Evolutionary conservation across 2,113 vertebrate genomes (phyloP).

Genomic region (Eleginops maclovinus): DNA sequence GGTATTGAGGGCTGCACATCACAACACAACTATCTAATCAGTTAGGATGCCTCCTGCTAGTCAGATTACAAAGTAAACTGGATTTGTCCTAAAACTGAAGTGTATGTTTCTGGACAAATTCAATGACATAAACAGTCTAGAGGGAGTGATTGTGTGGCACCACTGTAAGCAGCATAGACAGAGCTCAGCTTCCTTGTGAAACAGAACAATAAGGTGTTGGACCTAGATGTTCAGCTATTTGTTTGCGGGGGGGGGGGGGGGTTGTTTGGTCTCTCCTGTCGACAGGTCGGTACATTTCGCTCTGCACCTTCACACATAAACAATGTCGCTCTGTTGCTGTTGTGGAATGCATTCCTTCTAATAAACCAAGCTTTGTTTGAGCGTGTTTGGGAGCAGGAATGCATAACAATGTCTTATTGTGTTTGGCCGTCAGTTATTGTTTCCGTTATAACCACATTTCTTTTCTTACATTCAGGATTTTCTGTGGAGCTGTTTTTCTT

Average conservation of each 20-base stretch:
- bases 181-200: not conserved
- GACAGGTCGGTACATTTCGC: conserved; percentile 19
- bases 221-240: not conserved
- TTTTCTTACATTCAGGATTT: not conserved
- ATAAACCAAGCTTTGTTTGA: conserved; percentile 28
- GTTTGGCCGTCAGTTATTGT: not conserved
- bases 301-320: conserved; percentile 1
- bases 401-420: conserved; percentile 9
- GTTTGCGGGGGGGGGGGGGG: not conserved
- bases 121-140: not conserved
- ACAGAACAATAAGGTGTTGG: not conserved
- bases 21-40: too few relatives aligned
- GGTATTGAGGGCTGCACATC: too few relatives aligned
- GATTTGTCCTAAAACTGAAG: not conserved
- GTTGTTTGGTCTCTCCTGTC: not conserved
- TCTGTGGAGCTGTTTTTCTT: not conserved
- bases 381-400: conserved; percentile 12
- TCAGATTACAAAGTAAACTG: not conserved
- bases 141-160: not conserved
- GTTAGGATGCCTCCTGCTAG: too few relatives aligned
- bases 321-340: conserved; percentile 10
- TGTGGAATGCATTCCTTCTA: conserved; percentile 18
- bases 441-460: not conserved
- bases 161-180: not conserved
- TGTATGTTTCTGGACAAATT: not conserved